Evolutionary conservation across 2,113 vertebrate species (phyloP).

Genomic region (Aegithalos caudatus): DNA sequence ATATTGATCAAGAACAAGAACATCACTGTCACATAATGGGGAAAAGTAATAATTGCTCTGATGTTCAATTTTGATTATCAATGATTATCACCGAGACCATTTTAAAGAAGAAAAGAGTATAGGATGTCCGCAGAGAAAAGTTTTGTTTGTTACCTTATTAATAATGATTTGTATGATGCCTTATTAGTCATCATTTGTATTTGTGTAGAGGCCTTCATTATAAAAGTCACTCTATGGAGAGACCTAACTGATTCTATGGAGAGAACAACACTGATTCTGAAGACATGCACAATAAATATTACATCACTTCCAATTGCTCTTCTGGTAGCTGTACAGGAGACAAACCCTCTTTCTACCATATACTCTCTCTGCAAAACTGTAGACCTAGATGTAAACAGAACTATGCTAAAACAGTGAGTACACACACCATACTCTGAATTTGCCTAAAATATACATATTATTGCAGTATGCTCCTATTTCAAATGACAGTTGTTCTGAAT

Average conservation of each 20-base stretch:
- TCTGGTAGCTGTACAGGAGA: background rate
- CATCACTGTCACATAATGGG: background rate
- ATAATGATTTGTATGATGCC: background rate
- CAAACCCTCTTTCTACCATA: background rate
- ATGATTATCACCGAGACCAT: background rate
- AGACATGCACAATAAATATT: background rate
- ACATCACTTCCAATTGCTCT: background rate
- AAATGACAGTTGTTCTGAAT: background rate
- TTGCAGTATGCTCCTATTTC: background rate
- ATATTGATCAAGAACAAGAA: background rate
- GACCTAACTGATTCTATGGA: background rate
- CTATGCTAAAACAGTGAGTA: background rate
- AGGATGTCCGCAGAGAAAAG: background rate
- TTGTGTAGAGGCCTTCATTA: background rate
- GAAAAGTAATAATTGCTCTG: background rate
- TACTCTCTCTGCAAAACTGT: background rate
- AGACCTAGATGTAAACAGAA: background rate
- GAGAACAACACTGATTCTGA: background rate
- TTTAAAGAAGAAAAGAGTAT: background rate
- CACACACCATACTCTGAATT: background rate
- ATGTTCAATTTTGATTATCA: background rate
- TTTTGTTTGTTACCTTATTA: background rate
- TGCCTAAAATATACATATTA: background rate
- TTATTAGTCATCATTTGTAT: background rate
- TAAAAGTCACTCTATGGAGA: background rate